Percentiles rank a stretch among this genome's conserved stretches.
phyloP scores from a whole-genome alignment of 2,113 vertebrate genomes.

The Vidua chalybeata region DNA sequence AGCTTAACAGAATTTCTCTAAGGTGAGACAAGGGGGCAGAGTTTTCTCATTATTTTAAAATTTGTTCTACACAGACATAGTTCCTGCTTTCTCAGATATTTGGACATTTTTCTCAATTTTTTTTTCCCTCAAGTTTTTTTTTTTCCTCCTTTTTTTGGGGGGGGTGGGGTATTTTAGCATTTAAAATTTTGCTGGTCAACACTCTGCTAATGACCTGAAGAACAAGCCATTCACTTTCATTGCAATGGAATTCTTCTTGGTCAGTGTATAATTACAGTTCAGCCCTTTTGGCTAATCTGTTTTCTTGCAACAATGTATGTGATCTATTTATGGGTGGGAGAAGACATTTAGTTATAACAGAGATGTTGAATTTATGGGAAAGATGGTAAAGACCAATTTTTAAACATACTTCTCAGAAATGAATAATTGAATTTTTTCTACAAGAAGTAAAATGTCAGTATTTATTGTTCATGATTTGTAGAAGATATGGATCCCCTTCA shows the following conservation, averaged over 20 bases:
- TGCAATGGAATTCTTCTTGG: background rate
- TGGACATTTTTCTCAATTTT: background rate
- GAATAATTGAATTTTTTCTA: background rate
- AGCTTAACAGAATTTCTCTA: background rate
- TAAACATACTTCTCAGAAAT: background rate
- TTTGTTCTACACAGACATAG: background rate
- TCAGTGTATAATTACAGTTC: background rate
- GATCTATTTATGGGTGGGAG: background rate
- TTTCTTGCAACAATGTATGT: background rate
- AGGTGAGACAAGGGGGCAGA: background rate
- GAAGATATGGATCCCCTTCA: background rate
- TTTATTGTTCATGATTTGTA: background rate
- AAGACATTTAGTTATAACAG: background rate
- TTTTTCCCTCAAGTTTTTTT: background rate
- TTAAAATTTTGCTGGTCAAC: background rate
- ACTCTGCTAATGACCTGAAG: background rate
- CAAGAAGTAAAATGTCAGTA: background rate
- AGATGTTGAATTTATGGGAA: background rate
- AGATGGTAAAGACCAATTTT: background rate
- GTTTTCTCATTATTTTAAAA: background rate
- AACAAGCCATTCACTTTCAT: background rate
- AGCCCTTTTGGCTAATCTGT: background rate
- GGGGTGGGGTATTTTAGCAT: background rate
- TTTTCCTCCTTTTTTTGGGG: accelerated
- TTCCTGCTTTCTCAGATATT: background rate